Evolutionary conservation across 2,797 vertebrate species (phyloP).

Genomic region (Sebastes alutus): DNA sequence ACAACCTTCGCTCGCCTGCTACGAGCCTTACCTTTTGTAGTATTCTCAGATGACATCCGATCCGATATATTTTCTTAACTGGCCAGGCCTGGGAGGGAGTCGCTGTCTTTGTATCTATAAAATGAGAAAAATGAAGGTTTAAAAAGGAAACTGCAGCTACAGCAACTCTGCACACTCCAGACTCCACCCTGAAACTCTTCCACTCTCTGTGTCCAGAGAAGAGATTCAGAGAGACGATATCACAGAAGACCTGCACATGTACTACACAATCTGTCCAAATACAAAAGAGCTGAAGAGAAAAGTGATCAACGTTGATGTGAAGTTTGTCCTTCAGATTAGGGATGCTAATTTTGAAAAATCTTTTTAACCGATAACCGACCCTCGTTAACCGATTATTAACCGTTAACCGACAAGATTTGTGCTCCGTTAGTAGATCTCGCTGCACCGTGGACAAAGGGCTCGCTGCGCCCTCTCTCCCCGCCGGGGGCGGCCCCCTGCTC

Average conservation of each 20-base stretch:
- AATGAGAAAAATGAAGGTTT: constrained; percentile 1
- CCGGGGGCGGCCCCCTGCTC: too few relatives aligned
- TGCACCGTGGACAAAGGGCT: too few relatives aligned
- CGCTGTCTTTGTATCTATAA: constrained; percentile 60
- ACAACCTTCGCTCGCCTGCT: neutral
- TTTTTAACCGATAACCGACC: too few relatives aligned
- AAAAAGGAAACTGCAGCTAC: constrained; percentile 3
- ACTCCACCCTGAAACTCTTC: neutral
- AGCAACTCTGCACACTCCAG: constrained; percentile 1
- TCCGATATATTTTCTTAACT: constrained; percentile 52
- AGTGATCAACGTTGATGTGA: too few relatives aligned
- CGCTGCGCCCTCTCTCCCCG: too few relatives aligned
- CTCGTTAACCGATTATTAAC: too few relatives aligned
- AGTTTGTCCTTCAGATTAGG: too few relatives aligned
- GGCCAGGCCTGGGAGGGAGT: constrained; percentile 64
- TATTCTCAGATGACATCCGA: constrained; percentile 21
- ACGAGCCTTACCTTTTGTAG: constrained; percentile 30
- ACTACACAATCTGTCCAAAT: neutral
- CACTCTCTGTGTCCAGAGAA: neutral
- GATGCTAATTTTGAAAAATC: too few relatives aligned
- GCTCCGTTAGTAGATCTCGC: too few relatives aligned
- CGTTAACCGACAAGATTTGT: too few relatives aligned
- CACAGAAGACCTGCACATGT: neutral
- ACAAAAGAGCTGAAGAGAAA: neutral
- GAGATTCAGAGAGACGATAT: neutral